Percentiles rank a stretch among this genome's conserved stretches.
These are phyloP conservation scores for Euspilapteryx auroguttella DNA, from an alignment of 2,888 invertebrate species.

Conservation along the genomic window DNA sequence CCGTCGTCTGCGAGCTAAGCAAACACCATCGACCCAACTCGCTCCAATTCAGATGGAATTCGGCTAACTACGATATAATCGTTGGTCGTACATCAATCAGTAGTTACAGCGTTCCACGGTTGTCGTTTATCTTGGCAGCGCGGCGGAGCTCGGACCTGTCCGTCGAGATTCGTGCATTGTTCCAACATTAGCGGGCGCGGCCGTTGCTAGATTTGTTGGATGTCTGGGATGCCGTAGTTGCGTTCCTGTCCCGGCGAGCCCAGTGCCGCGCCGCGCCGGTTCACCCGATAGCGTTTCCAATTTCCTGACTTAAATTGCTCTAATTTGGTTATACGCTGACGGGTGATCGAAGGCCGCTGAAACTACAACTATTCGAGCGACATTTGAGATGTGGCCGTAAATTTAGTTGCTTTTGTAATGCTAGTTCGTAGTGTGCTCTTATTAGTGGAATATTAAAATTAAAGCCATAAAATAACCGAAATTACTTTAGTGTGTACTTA, in stretches of 20 bases:
- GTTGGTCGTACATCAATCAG: constrained; percentile 54
- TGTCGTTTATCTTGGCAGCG: constrained; percentile 52
- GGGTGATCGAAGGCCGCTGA: constrained; percentile 43
- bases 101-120: constrained; percentile 51
- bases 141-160: constrained; percentile 43
- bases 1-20: background rate
- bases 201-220: constrained; percentile 38
- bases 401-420: constrained; percentile 14
- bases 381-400: constrained; percentile 23
- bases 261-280: constrained; percentile 12
- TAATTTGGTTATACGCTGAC: constrained; percentile 56
- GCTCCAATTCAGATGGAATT: constrained; percentile 21
- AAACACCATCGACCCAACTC: constrained; percentile 2
- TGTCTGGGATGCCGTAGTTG: constrained; percentile 47
- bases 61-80: constrained; percentile 40
- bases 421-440: too few species aligned
- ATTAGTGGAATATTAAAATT: too few species aligned
- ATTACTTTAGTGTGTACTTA: too few species aligned
- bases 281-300: constrained; percentile 56
- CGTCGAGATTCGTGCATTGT: constrained; percentile 57
- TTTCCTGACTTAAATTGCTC: constrained; percentile 61
- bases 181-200: constrained; percentile 46
- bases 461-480: too few species aligned
- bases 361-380: constrained; percentile 19
- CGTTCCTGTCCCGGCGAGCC: constrained; percentile 15